These are phyloP conservation scores for Kryphioiulus occultus DNA, from an alignment of 2,888 invertebrate genomes.

Conservation along the genomic window DNA sequence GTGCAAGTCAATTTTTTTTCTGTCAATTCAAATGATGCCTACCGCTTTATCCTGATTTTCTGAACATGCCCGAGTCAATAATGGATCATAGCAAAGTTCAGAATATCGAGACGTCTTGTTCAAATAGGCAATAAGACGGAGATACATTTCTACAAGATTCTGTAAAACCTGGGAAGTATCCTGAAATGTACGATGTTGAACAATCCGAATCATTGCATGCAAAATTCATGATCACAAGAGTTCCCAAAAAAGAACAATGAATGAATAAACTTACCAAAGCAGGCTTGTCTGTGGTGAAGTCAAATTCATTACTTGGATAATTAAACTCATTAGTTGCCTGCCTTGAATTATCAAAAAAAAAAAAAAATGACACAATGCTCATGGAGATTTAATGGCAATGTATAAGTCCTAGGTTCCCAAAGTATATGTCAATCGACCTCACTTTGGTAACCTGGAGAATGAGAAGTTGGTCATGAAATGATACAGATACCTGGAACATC, in stretches of 20 bases:
- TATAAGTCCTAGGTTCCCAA: background rate
- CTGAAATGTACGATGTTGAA: background rate
- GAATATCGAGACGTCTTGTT: background rate
- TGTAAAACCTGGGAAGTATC: background rate
- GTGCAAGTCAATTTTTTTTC: background rate
- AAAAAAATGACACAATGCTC: background rate
- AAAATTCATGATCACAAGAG: background rate
- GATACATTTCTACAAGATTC: background rate
- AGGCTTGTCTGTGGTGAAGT: background rate
- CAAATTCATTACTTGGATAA: background rate
- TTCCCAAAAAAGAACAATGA: background rate
- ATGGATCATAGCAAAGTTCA: background rate
- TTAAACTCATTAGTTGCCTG: background rate
- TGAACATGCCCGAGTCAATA: background rate
- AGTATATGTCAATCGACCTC: background rate
- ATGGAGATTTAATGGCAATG: background rate
- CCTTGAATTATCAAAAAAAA: background rate
- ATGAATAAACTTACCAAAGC: background rate
- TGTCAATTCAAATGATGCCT: background rate
- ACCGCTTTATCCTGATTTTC: background rate
- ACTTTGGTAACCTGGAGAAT: background rate
- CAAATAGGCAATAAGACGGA: background rate
- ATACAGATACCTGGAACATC: background rate
- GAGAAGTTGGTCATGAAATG: background rate
- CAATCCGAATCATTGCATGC: background rate